A percentile compares a stretch with the other conserved stretches of the same genome.
Evolutionary conservation across 2,797 vertebrate species (phyloP).

Genomic region (Falco concolor): DNA sequence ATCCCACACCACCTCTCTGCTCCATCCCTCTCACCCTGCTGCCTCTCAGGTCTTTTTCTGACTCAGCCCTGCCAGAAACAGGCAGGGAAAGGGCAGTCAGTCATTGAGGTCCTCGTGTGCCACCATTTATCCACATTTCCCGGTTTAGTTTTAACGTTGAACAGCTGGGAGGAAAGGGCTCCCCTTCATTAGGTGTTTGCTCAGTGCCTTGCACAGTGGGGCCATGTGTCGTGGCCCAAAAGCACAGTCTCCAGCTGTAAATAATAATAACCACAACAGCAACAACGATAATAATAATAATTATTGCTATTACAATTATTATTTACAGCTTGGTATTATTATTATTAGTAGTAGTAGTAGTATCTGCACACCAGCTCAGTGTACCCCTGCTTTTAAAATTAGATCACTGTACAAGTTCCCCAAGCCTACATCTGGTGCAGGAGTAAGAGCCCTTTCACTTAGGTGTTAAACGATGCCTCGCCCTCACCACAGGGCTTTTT

Average conservation of each 20-base stretch:
- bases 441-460: not conserved
- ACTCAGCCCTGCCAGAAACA: not conserved
- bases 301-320: not conserved
- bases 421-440: not conserved
- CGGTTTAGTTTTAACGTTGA: not conserved
- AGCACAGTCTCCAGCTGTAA: not conserved
- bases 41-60: not conserved
- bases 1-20: not conserved
- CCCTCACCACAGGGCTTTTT: not conserved
- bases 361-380: fast-evolving
- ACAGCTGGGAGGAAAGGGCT: not conserved
- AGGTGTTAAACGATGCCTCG: not conserved
- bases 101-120: not conserved
- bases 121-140: not conserved
- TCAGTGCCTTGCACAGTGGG: not conserved
- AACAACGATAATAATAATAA: too few relatives aligned
- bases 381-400: not conserved
- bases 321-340: too few relatives aligned
- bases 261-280: not conserved
- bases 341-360: too few relatives aligned
- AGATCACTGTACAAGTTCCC: not conserved
- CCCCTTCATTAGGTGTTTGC: not conserved
- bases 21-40: not conserved
- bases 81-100: not conserved
- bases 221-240: not conserved